These are phyloP conservation scores for Drosophila kanekoi DNA, from an alignment of 2,888 invertebrate species.

Conservation along the genomic window DNA sequence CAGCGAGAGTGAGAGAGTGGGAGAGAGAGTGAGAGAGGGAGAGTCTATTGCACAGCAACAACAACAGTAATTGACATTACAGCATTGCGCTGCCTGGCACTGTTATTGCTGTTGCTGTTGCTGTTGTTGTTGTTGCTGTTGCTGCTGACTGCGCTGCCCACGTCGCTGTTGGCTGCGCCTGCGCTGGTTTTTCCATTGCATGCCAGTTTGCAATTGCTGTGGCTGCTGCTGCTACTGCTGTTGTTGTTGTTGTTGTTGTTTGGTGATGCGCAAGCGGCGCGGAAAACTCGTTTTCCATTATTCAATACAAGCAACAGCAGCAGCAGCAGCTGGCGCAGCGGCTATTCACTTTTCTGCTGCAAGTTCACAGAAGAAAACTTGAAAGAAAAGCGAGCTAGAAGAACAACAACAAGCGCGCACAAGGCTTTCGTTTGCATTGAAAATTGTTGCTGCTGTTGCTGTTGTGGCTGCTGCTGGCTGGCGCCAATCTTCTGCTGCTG, in stretches of 20 bases:
- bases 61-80: conserved; percentile 63
- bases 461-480: conserved; percentile 5
- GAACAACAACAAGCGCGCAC: conserved; percentile 21
- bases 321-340: conserved; percentile 40
- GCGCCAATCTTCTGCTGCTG: conserved; percentile 36
- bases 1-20: conserved; percentile 25
- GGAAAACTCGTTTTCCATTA: conserved; percentile 80
- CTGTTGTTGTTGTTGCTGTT: conserved; percentile 26
- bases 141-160: conserved; percentile 15
- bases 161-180: conserved; percentile 38
- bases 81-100: conserved; percentile 66
- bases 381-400: conserved; percentile 60
- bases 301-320: conserved; percentile 67
- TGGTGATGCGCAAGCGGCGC: conserved; percentile 69
- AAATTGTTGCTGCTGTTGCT: conserved; percentile 25
- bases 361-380: conserved; percentile 74
- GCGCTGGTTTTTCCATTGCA: conserved; percentile 74
- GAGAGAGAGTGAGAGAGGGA: conserved; percentile 27
- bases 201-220: conserved; percentile 48
- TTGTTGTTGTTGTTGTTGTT: conserved; percentile 39
- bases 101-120: conserved; percentile 32
- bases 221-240: conserved; percentile 29
- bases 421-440: conserved; percentile 50
- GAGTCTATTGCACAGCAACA: conserved; percentile 47
- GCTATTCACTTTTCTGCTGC: conserved; percentile 73